Conservation (phyloP, 1,140 invertebrate genomes). For the Pinna nobilis region DNA sequence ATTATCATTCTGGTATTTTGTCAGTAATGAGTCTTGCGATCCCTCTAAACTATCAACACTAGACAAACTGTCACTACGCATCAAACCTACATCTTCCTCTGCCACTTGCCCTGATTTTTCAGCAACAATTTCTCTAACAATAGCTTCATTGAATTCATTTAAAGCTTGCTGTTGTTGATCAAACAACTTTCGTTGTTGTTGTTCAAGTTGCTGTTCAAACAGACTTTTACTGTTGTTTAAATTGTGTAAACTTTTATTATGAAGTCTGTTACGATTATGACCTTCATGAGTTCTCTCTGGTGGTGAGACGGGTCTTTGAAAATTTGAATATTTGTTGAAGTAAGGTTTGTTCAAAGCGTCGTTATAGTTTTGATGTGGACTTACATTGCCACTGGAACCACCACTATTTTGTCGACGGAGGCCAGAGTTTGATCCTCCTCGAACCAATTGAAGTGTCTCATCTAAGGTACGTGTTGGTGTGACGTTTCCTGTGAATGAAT, state of each 20-base stretch:
- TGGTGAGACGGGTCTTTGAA: slow-evolving; percentile 17
- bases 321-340: slow-evolving; percentile 35
- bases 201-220: slow-evolving; percentile 69
- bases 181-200: slow-evolving; percentile 58
- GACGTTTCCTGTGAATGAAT: slow-evolving; percentile 2
- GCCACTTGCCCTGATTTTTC: slow-evolving; percentile 34
- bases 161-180: slow-evolving; percentile 63
- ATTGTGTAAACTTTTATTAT: slow-evolving; percentile 59
- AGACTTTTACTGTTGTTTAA: slow-evolving; percentile 58
- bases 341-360: slow-evolving; percentile 47
- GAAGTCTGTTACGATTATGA: slow-evolving; percentile 43
- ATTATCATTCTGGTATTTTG: not conserved
- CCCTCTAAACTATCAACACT: slow-evolving; percentile 63
- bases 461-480: slow-evolving; percentile 40
- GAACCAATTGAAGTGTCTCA: slow-evolving; percentile 48
- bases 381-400: slow-evolving; percentile 2
- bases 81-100: not conserved
- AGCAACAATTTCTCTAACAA: slow-evolving; percentile 54
- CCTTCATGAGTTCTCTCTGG: slow-evolving; percentile 27
- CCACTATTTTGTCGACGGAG: slow-evolving; percentile 18
- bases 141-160: slow-evolving; percentile 59
- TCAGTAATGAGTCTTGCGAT: slow-evolving; percentile 20
- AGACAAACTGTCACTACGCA: slow-evolving; percentile 60
- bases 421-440: slow-evolving; percentile 32
- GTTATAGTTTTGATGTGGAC: slow-evolving; percentile 21